These are phyloP conservation scores for Eriocheir sinensis DNA, from an alignment of 1,140 invertebrate species.

Conservation along the genomic window DNA sequence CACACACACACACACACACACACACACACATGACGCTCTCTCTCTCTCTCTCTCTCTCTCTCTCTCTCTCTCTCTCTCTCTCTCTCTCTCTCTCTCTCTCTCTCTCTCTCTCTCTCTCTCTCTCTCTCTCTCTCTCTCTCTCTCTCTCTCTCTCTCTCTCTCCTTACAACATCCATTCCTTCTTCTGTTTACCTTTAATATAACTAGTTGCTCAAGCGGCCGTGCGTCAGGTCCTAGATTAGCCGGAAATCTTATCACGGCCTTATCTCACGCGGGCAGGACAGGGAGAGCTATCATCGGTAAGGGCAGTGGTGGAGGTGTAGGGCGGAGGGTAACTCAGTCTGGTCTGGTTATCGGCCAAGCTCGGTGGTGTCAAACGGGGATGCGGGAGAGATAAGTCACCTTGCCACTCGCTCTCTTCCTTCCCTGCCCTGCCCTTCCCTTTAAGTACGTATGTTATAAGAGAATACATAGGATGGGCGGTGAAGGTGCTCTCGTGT, in stretches of 20 bases:
- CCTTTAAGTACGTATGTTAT: background rate
- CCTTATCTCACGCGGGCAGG: too few species aligned
- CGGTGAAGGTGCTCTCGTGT: too few species aligned
- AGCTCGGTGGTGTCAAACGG: too few species aligned
- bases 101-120: background rate
- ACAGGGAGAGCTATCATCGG: too few species aligned
- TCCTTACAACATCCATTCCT: background rate
- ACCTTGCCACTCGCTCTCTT: too few species aligned
- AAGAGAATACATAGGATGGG: too few species aligned
- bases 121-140: slow-evolving; percentile 4
- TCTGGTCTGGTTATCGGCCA: too few species aligned
- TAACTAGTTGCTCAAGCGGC: background rate
- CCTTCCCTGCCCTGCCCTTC: background rate
- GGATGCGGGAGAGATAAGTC: too few species aligned
- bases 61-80: background rate
- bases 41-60: slow-evolving; percentile 26
- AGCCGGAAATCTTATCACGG: too few species aligned
- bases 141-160: slow-evolving; percentile 48
- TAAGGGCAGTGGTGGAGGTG: too few species aligned
- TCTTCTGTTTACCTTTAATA: background rate
- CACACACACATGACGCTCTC: background rate
- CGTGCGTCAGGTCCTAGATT: background rate
- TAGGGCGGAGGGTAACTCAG: too few species aligned
- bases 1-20: background rate
- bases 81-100: slow-evolving; percentile 38